Conservation (phyloP, 1,140 invertebrate species). For the Magallana ariakensis region DNA sequence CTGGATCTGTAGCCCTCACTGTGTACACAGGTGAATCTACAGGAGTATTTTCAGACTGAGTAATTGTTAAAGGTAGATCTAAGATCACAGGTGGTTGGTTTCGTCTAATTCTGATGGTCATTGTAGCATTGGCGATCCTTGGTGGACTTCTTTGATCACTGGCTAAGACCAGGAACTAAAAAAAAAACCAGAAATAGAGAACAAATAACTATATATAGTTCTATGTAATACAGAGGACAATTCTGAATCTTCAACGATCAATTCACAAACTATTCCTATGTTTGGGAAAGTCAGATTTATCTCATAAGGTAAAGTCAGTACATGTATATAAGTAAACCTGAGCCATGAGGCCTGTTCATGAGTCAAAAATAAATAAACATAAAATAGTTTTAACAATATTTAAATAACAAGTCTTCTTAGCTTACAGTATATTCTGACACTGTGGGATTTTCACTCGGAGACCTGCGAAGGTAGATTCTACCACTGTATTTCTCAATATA, state of each 20-base stretch:
- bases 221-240: too few species aligned
- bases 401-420: not conserved
- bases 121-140: conserved; percentile 87
- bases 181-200: conserved; percentile 39
- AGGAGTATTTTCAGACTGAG: conserved; percentile 54
- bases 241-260: too few species aligned
- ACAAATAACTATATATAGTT: too few species aligned
- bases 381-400: not conserved
- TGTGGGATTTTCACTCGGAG: conserved; percentile 52
- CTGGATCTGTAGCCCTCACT: conserved; percentile 57
- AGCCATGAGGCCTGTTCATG: too few species aligned
- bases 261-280: too few species aligned
- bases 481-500: conserved; percentile 60
- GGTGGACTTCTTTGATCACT: conserved; percentile 91
- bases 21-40: conserved; percentile 47
- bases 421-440: conserved; percentile 59
- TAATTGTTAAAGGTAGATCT: conserved; percentile 54
- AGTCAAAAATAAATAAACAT: too few species aligned
- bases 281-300: too few species aligned
- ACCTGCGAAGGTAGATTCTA: conserved; percentile 55
- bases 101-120: conserved; percentile 59
- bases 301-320: too few species aligned
- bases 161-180: conserved; percentile 77
- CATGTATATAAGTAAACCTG: too few species aligned
- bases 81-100: conserved; percentile 54